Base-by-base conservation (phyloP, 2,888 invertebrate genomes). In the Agriopis aurantiaria region DNA sequence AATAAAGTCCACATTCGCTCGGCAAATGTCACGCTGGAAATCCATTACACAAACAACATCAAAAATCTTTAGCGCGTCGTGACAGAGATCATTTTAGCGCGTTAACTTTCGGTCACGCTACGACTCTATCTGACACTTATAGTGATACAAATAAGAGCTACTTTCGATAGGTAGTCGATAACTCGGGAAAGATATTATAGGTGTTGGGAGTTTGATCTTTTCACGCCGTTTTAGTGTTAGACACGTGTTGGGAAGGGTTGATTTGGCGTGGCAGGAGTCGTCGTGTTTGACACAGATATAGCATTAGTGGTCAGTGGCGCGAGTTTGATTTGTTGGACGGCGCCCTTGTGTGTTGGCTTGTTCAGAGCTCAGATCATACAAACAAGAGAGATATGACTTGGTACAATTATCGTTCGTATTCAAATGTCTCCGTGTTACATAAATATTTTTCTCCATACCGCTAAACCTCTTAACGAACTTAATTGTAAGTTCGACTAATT, bases 31-130 rank as follows among this genome's bases (percentile, higher is more conserved):
- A 41, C n/a, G 6, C 40, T 14, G 40, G 17, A 66, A 70, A 66
- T 65, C 59, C 57, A 59, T 70, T 62, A 63, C 63, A 66, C 65
- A 70, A 70, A 65, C 62, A 63, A 66, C 66, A 66, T 66, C 70
- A 63, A 66, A 70, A 65, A 70, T 70, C 66, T 70, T 70, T 62
- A 70, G 53, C 70, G 49, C 58, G 55, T 41, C 48, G 66, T 66
- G 70, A 66, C 57, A 70, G 70, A 58, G 62, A 65, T 66, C 69
- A 65, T 69, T 69, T 69, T 61, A 40, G 69, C 69, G 52, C 57
- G 56, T 51, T 60, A 55, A 23, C 53, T 62, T 23, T 65, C 14
- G 45, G 33, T 61, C 40, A 46, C 46, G 41, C 3, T 40, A 11
- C 6, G 33, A 49, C 12, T 40, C 53, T 52, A 46, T 57, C 17